These are phyloP conservation scores for Sitta carolinensis DNA, from an alignment of 2,797 vertebrate species.

Conservation along the genomic window DNA sequence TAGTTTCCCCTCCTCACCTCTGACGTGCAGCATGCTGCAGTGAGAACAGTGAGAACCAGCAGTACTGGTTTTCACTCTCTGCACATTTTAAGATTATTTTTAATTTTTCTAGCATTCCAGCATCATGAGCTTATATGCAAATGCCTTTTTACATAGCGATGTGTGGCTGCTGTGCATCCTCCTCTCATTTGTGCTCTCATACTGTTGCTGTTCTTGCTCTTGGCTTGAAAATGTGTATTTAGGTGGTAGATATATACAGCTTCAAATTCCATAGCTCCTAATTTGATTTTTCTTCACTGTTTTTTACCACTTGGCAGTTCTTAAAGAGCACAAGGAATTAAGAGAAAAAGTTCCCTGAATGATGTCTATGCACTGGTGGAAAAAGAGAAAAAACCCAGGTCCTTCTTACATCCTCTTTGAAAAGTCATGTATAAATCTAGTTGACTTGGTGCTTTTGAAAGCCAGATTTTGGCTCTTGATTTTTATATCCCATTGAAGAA, in stretches of 20 bases:
- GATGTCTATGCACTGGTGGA: background rate
- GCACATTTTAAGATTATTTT: background rate
- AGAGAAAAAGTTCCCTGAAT: background rate
- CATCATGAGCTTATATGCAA: background rate
- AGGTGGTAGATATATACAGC: background rate
- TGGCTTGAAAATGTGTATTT: background rate
- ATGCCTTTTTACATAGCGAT: background rate
- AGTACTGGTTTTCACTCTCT: background rate
- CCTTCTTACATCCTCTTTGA: background rate
- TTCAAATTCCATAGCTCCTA: background rate
- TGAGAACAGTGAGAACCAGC: background rate
- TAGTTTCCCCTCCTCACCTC: background rate
- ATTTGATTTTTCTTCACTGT: background rate
- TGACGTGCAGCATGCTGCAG: background rate
- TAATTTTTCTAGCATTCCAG: background rate
- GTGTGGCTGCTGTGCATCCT: background rate
- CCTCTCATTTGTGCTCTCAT: background rate
- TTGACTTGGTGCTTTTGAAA: background rate
- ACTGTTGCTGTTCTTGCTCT: background rate
- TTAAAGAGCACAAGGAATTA: background rate
- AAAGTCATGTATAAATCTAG: background rate
- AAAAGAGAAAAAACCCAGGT: background rate
- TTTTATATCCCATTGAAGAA: background rate
- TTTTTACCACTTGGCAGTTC: background rate
- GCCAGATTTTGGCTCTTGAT: background rate